Base-by-base conservation (phyloP, 2,113 vertebrate species). In the Ursus arctos region DNA sequence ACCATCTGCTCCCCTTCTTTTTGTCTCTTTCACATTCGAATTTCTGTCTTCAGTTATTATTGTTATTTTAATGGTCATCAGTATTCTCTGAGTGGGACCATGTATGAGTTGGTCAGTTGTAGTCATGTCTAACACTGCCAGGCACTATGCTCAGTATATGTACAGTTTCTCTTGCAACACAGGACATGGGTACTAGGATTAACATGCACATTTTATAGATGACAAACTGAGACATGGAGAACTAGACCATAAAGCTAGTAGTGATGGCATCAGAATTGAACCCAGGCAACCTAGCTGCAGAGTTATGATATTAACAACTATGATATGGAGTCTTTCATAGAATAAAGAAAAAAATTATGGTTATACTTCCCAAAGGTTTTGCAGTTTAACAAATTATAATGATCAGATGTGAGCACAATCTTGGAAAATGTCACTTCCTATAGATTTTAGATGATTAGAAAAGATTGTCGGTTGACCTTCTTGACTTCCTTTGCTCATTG, bases 361-460 rank as follows among this genome's bases (percentile, higher is more conserved):
- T 53, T 53, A 9, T 1, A 76, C 4, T 85, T 69, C 7, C 72
- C 15, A 57, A 74, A 94, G 40, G 55, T 57, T 24, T 91, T 97
- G 18, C 7, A 47, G 15, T 83, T 88, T 93, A 89, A 55, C 59
- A 59, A 87, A 92, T 72, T 69, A 47, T 57, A 82, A 69, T 83
- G 47, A 53, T 67, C 26, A 87, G 28, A 67, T 80, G 9, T 51
- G 57, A 86, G 43, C 31, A 91, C 24, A 95, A 15, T 28, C 6
- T 91, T 95, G 28, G 33, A 95, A 95, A 97, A 81, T 72, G 21
- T 81, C 72, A 77, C 79, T 97, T 97, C 7, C 36, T 15, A 49
- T 97, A 90, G 55, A 84, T 82, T 97, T 81, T 71, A 90, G 65
- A 77, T 89, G n/a, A 81, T 82, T 90, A 80, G 43, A 86, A 92